Conservation (phyloP, 2,888 invertebrate genomes). For the Orchesellides sinensis region DNA sequence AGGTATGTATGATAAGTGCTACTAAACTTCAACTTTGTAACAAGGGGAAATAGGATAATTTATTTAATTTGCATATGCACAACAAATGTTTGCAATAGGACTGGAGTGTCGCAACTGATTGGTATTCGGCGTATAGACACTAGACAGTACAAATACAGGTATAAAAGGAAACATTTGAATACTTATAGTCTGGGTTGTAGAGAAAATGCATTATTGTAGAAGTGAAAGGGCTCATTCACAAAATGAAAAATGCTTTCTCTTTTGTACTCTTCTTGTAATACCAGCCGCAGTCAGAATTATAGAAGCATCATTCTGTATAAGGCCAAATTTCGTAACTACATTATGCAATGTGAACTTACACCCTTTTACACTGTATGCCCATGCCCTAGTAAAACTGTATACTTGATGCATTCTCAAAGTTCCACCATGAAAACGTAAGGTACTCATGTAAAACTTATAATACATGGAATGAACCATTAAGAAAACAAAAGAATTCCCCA, state of each 20-base stretch:
- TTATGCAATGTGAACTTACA: no score
- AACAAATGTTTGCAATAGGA: not conserved
- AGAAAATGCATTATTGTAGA: not conserved
- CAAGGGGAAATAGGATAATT: not conserved
- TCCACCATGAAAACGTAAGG: not conserved
- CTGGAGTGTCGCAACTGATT: not conserved
- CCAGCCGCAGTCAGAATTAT: not conserved
- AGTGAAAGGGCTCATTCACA: not conserved
- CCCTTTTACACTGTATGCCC: not conserved
- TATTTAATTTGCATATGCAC: not conserved
- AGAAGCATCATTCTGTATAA: no score
- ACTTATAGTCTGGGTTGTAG: no score
- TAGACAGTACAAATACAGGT: no score
- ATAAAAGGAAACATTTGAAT: no score
- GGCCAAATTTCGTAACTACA: no score
- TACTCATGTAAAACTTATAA: not conserved
- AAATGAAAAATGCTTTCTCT: constrained; percentile 4
- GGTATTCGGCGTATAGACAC: no score
- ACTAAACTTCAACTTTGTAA: no score
- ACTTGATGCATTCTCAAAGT: not conserved
- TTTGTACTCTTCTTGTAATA: not conserved
- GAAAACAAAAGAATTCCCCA: not conserved
- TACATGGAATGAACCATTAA: not conserved
- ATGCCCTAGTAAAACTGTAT: not conserved
- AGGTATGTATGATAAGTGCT: no score